Evolutionary conservation across 2,113 vertebrate species (phyloP).

Genomic region (Mormyrus iriodes): DNA sequence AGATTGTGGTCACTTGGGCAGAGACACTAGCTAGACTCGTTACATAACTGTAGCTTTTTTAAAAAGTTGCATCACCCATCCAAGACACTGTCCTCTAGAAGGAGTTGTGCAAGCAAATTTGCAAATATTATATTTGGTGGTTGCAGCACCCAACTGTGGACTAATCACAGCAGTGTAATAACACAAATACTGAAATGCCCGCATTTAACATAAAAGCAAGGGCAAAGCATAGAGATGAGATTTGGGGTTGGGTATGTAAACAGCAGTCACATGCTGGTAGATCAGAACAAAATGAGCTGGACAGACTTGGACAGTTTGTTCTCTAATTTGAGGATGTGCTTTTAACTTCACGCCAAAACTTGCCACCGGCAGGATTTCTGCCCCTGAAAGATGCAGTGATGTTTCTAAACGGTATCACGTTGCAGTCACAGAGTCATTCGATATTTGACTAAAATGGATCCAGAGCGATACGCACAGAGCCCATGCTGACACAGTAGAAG

Average conservation of each 20-base stretch:
- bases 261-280: neutral
- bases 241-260: neutral
- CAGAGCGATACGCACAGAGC: neutral
- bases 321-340: neutral
- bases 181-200: neutral
- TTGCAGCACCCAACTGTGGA: neutral
- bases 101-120: neutral
- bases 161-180: neutral
- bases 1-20: neutral
- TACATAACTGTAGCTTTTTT: neutral
- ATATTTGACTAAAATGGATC: neutral
- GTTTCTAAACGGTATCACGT: neutral
- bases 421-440: neutral
- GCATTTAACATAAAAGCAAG: neutral
- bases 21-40: neutral
- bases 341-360: neutral
- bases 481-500: neutral
- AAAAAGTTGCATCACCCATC: conserved; percentile 4
- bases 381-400: neutral
- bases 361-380: neutral
- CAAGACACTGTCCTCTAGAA: neutral
- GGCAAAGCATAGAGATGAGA: neutral
- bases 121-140: neutral
- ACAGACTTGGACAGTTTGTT: neutral
- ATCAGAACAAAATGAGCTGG: neutral